Evolutionary conservation across 2,888 invertebrate species (phyloP), one percentile per base, ranked within the genome.

Genomic region (Crepidodera aurea): DNA sequence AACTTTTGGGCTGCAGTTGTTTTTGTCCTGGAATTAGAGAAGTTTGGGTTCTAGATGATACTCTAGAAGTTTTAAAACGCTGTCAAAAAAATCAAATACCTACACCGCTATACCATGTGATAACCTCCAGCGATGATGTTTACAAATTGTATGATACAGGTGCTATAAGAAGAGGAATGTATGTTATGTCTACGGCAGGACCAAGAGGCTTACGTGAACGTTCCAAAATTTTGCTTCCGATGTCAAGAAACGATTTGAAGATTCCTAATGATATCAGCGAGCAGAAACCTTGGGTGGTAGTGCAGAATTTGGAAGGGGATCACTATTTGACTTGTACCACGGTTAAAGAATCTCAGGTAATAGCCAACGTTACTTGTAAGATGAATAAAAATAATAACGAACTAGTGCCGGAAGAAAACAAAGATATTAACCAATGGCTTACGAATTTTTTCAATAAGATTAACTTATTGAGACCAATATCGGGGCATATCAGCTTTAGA

Each of bases 241-340:
- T 86, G 60, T 85, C 86, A 3, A 84, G 84, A 57, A 80, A 82
- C 6, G 88, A 92, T 58, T 84, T 92, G 57, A 86, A 87, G 73
- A 85, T 91, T 59, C 85, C 85, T 1, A 84, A 88, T 50, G 91
- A 91, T 78, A 89, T 93, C 62, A 90, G 87, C 79, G 87, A 89
- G 46, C 87, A 86, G 51, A 86, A 87, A 71, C 91, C 91, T 0
- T 93, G 93, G 93, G 85, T 93, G 25, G 87, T 92, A 15, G 86
- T 93, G 6, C 87, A 89, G 56, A 91, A 93, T 75, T 85, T 90
- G 2, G 88, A 88, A 57, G 91, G 90, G 12, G 89, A 90, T 70
- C 91, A 90, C 71, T 90, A 88, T 73, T 84, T 93, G 54, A 93
- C 93, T 15, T 93, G 93, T 73, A 93, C 93, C 1, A 93, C 93